Evolutionary conservation across 2,888 invertebrate species (phyloP).

Genomic region (Dysmachus trigonus): DNA sequence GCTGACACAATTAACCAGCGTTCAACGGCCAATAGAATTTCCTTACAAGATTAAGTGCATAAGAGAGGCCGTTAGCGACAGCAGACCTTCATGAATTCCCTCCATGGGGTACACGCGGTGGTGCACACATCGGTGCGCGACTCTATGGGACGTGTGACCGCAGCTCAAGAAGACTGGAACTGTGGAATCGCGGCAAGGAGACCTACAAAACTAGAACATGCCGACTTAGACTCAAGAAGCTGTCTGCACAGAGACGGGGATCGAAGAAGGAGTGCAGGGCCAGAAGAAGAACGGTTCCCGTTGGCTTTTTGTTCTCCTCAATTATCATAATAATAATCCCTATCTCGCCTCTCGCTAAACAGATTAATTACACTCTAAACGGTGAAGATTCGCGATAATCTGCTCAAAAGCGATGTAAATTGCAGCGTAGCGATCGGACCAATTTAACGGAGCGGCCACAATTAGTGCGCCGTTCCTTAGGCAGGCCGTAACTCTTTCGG

Average conservation of each 20-base stretch:
- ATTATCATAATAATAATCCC: conserved; percentile 12
- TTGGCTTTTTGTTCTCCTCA: neutral
- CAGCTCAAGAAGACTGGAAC: neutral
- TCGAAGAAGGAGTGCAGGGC: neutral
- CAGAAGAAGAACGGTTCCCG: neutral
- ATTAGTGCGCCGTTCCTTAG: neutral
- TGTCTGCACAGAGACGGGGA: neutral
- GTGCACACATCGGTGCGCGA: neutral
- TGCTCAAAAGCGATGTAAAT: neutral
- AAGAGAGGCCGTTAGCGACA: conserved; percentile 9
- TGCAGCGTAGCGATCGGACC: neutral
- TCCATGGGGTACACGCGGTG: neutral
- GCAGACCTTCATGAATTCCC: conserved; percentile 17
- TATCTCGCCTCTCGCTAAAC: neutral
- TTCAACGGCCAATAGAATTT: conserved; percentile 28
- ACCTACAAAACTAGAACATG: conserved; percentile 15
- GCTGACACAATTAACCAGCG: conserved; percentile 29
- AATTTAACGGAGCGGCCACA: neutral
- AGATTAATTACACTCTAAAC: neutral
- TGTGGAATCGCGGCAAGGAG: neutral
- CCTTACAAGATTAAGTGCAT: conserved; percentile 31
- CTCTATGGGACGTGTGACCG: neutral
- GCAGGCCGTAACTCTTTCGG: neutral
- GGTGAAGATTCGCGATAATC: neutral
- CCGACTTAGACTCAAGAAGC: neutral